Evolutionary conservation across 2,888 invertebrate genomes (phyloP), one percentile per base, ranked within the genome.

Genomic region (Volucella zonaria): DNA sequence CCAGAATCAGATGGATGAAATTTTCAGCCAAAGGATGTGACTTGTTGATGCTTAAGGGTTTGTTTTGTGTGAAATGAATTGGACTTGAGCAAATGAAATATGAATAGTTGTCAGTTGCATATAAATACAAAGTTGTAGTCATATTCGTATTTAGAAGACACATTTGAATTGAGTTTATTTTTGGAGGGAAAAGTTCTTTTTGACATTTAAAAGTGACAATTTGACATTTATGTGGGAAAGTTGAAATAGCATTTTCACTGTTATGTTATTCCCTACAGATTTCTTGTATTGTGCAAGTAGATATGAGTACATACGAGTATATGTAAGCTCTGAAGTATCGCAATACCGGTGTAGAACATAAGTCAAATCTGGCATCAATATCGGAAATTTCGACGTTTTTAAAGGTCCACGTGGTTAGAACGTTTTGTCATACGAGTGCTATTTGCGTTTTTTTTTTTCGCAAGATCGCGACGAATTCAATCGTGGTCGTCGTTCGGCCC

Each of bases 51-150:
- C 51, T 61, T 59, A 12, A 23, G 54, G 54, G 47, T 47, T 56
- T 49, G 64, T 62, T 67, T 40, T 54, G 42, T 56, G 47, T 54
- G 61, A 68, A 77, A 68, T 68, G 67, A 77, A 77, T 68, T 77
- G 54, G 61, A 54, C 23, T 47, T 45, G 38, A 62, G 47, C 54
- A 62, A 77, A 52, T 68, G 15, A 61, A 62, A 47, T 6, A 6
- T 6, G 31, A 31, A 31, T 52, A 52, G 75, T 67, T 75, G 51
- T 51, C 66, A 75, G 58, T 66, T 58, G 23, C 31, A 43, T 42
- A 67, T 11, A 15, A 11, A 42, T 58, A 40, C 31, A 31, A 23
- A 23, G 18, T 23, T 2, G 18, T 31, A 31, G 4, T 31, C 31
- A 6, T 31, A 31, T 6, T 31, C 31, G 31, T 6, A 31, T 31